phyloP scores from a whole-genome alignment of 1,140 invertebrate species.

The Dolichoris vasculosae region DNA sequence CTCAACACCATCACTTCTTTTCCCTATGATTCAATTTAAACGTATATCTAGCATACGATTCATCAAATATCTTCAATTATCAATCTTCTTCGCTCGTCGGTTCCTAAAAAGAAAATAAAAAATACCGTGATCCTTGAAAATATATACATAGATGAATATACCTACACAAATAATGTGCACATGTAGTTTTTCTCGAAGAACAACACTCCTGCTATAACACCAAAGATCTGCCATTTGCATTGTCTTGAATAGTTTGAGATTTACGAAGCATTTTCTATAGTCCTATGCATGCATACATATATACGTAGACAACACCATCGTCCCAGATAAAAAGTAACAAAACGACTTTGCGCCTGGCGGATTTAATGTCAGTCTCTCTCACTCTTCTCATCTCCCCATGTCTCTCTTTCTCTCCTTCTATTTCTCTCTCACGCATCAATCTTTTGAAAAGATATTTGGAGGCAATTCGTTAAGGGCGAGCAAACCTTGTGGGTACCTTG shows the following conservation, averaged over 20 bases:
- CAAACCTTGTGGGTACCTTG: slow-evolving; percentile 65
- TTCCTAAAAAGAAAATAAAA: slow-evolving; percentile 6
- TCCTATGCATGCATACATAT: slow-evolving; percentile 40
- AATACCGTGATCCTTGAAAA: neutral
- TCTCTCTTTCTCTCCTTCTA: slow-evolving; percentile 19
- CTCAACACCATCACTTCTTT: neutral
- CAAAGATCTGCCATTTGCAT: slow-evolving; percentile 43
- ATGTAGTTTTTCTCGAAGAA: neutral
- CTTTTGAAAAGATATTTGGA: slow-evolving; percentile 53
- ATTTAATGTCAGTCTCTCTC: slow-evolving; percentile 61
- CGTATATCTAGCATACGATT: slow-evolving; percentile 11
- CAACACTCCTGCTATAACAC: neutral
- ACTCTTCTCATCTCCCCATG: neutral
- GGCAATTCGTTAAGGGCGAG: slow-evolving; percentile 41
- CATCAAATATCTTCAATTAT: slow-evolving; percentile 50
- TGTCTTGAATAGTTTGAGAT: slow-evolving; percentile 62
- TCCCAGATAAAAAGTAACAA: slow-evolving; percentile 67
- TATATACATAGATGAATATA: neutral
- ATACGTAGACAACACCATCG: slow-evolving; percentile 14
- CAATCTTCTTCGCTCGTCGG: slow-evolving; percentile 30
- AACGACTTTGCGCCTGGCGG: slow-evolving; percentile 67
- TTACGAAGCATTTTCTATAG: slow-evolving; percentile 62
- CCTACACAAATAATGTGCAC: neutral
- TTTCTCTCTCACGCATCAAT: neutral
- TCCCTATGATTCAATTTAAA: neutral